Evolutionary conservation across 2,797 vertebrate genomes (phyloP), one percentile per base, ranked within the genome.

Genomic region (Typhlichthys subterraneus): DNA sequence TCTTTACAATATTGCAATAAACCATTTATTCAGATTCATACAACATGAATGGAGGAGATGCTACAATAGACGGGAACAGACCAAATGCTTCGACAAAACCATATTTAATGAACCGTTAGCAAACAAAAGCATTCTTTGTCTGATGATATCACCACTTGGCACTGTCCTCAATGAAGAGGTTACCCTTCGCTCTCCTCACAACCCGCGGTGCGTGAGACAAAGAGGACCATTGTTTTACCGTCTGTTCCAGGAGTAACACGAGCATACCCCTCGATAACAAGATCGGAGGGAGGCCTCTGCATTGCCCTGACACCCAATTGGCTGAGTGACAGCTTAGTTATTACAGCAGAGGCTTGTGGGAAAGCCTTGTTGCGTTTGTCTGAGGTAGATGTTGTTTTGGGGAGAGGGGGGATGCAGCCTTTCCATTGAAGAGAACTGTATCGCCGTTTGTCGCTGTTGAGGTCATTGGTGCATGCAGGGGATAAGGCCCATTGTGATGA

Each of bases 161-260:
- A 85, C 70, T 7, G 59, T 23, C 23, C 15, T 70, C 67, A 82
- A 81, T 69, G 81, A 75, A 65, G 65, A 77, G 71, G 75, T 75
- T 65, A 71, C 65, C 79, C 71, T 53, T 56, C 72, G 72, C 83
- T 79, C 66, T 31, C 51, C 71, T 66, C 68, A 84, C 80, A 80
- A 71, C 79, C 75, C 80, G 76, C 75, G 67, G 59, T 55, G 53
- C 45, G 70, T 62, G 52, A 68, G 45, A 91, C 85, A 89, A 85
- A 88, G 86, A 49, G 6, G 3, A 45, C 45, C 80, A 76, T 88
- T 91, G 86, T 91, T 86, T 85, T 65, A 69, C 66, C 47, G 68
- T 81, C 76, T 70, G 73, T 75, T 78, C 33, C 5, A 11, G 54
- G 65, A 31, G 61, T 53, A 76, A 82, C 78, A 29, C 23, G 23